Conservation (phyloP, 2,113 vertebrate species). For the Sapayoa aenigma region DNA sequence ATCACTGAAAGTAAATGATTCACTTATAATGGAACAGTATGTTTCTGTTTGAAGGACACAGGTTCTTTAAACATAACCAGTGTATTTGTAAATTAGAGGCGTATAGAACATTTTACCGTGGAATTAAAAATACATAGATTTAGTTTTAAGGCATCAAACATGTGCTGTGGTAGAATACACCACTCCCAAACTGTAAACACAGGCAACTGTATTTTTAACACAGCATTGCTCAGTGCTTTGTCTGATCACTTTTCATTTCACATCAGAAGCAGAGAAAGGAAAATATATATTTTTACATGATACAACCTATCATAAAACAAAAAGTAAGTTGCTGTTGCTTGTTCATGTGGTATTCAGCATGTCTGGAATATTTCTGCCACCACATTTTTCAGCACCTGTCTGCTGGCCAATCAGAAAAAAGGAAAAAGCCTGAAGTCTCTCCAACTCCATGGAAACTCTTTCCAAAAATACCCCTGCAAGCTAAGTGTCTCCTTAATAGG, state of each 20-base stretch:
- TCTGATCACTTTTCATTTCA: neutral
- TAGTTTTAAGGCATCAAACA: neutral
- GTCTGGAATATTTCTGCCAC: conserved; percentile 72
- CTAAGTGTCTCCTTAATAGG: conserved; percentile 51
- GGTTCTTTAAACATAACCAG: neutral
- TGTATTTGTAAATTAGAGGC: neutral
- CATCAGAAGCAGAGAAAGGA: neutral
- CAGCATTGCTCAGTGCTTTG: fast-evolving
- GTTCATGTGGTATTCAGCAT: neutral
- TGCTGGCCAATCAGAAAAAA: conserved; percentile 73
- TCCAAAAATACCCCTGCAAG: conserved; percentile 74
- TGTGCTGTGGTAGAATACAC: neutral
- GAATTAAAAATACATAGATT: neutral
- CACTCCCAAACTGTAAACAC: neutral
- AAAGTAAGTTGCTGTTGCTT: neutral
- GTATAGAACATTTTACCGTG: neutral
- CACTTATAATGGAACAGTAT: neutral
- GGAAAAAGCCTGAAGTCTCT: conserved; percentile 58
- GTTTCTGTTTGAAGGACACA: neutral
- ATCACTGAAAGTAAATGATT: neutral
- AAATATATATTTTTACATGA: neutral
- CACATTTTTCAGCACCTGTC: conserved; percentile 72
- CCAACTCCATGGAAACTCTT: conserved; percentile 68
- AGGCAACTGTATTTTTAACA: neutral
- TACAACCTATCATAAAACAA: neutral